phyloP scores from a whole-genome alignment of 2,113 vertebrate species.

The Plecotus auritus region DNA sequence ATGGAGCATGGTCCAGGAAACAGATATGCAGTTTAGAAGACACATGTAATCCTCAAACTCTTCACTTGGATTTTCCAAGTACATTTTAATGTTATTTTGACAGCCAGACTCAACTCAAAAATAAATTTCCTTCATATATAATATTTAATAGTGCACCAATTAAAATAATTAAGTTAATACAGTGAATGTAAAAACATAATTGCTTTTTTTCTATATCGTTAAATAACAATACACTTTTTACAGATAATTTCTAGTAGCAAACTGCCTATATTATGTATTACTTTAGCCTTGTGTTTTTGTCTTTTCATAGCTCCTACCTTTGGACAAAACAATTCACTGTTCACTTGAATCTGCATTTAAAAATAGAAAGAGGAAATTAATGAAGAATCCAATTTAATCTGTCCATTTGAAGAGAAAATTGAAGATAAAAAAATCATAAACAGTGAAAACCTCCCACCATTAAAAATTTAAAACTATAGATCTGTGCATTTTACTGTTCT shows the following conservation, averaged over 20 bases:
- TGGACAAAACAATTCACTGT: background rate
- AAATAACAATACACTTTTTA: background rate
- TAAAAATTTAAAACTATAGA: background rate
- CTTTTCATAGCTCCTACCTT: background rate
- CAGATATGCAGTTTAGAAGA: background rate
- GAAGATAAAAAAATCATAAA: background rate
- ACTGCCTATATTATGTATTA: background rate
- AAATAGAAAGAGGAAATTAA: background rate
- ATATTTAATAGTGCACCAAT: background rate
- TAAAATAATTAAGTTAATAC: background rate
- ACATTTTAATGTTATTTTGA: background rate
- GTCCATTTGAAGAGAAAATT: background rate
- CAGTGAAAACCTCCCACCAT: background rate
- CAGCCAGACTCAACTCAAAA: constrained; percentile 14
- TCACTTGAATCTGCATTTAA: constrained; percentile 4
- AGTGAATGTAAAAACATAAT: background rate
- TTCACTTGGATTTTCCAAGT: background rate
- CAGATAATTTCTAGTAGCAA: background rate
- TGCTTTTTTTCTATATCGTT: background rate
- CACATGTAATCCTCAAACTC: background rate
- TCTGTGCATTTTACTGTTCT: background rate
- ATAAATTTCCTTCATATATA: background rate
- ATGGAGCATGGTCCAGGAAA: background rate
- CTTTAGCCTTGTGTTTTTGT: background rate
- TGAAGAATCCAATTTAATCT: background rate